Conservation (phyloP, 1,140 invertebrate genomes). For the Mamestra configurata region DNA sequence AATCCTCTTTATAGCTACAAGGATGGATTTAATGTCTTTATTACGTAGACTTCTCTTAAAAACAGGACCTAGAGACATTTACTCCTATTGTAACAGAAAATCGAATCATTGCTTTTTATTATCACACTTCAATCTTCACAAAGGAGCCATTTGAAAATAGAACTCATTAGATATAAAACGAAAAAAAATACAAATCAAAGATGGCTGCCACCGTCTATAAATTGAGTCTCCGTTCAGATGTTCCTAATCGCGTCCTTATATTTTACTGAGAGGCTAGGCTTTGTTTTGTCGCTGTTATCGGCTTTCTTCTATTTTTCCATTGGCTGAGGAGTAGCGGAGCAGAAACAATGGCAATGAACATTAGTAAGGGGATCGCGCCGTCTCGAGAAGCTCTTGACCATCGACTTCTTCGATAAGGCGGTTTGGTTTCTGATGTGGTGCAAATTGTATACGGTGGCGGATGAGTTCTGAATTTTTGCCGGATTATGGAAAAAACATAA, state of each 20-base stretch:
- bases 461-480: no score
- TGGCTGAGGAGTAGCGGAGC: constrained; percentile 54
- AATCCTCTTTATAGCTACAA: not conserved
- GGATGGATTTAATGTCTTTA: not conserved
- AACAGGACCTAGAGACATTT: not conserved
- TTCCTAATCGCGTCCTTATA: constrained; percentile 41
- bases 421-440: constrained; percentile 42
- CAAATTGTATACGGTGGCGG: constrained; percentile 11
- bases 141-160: constrained; percentile 6
- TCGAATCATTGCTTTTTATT: not conserved
- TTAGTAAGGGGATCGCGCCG: constrained; percentile 62
- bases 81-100: not conserved
- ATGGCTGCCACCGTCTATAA: constrained; percentile 22
- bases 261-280: constrained; percentile 56
- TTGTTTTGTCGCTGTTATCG: constrained; percentile 65
- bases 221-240: constrained; percentile 28
- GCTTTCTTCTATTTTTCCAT: constrained; percentile 60
- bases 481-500: no score
- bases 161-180: not conserved
- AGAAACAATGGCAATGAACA: constrained; percentile 67
- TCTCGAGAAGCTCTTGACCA: constrained; percentile 59
- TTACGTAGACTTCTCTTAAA: not conserved
- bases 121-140: not conserved
- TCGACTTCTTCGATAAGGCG: constrained; percentile 56
- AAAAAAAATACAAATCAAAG: constrained; percentile 3